Percentiles rank a stretch among this genome's conserved stretches.
Conservation (phyloP, 2,113 vertebrate species). For the Callocephalon fimbriatum region DNA sequence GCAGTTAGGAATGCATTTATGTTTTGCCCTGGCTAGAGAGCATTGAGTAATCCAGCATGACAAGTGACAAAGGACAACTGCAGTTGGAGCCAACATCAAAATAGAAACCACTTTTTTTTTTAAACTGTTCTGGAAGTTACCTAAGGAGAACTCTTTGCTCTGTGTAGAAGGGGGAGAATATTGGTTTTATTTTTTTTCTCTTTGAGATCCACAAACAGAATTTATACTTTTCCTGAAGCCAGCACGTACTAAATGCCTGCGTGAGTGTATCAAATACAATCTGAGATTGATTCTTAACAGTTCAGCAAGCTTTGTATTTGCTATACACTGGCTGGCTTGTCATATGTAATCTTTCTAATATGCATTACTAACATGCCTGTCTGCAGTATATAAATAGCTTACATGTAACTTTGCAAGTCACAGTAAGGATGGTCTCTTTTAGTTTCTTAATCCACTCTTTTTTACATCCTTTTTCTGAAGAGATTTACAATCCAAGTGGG, state of each 20-base stretch:
- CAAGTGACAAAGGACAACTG: background rate
- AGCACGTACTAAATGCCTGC: background rate
- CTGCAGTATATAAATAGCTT: constrained; percentile 7
- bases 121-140: background rate
- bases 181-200: background rate
- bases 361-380: background rate
- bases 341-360: background rate
- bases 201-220: background rate
- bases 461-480: background rate
- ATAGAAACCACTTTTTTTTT: background rate
- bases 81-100: background rate
- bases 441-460: background rate
- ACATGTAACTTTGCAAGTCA: background rate
- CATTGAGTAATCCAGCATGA: background rate
- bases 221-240: background rate
- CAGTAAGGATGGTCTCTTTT: background rate
- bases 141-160: background rate
- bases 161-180: background rate
- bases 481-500: background rate
- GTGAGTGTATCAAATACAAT: background rate
- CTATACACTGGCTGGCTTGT: background rate
- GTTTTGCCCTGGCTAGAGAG: background rate
- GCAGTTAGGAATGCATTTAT: background rate
- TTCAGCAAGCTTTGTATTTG: background rate
- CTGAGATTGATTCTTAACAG: background rate